Percentiles rank a stretch among this genome's conserved stretches.
These are phyloP conservation scores for Zeus faber DNA, from an alignment of 2,113 vertebrate species.

Conservation along the genomic window DNA sequence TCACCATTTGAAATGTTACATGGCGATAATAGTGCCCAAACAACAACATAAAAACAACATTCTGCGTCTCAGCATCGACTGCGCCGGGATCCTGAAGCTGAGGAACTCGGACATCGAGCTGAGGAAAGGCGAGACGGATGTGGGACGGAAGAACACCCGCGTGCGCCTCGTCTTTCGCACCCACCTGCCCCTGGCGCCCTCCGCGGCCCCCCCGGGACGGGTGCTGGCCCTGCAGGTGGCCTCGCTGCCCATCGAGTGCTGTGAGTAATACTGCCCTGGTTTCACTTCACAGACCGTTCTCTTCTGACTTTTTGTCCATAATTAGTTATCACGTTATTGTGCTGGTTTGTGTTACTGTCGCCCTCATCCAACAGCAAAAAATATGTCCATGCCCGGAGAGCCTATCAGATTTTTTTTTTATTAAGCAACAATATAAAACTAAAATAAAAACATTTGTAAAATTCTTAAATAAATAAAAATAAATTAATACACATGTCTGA, in stretches of 20 bases:
- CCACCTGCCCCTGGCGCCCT: conserved; percentile 79
- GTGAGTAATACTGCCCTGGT: conserved; percentile 78
- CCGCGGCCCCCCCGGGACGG: conserved; percentile 69
- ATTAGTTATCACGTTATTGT: no score
- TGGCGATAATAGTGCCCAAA: no score
- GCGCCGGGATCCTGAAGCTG: conserved; percentile 90
- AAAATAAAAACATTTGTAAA: no score
- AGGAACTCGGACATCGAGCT: conserved; percentile 93
- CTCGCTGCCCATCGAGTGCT: conserved; percentile 90
- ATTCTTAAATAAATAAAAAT: no score
- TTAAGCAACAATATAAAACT: no score
- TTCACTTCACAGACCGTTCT: neutral
- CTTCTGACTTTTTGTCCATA: no score
- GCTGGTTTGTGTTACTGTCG: neutral
- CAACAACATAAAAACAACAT: no score
- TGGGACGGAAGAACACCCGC: conserved; percentile 88
- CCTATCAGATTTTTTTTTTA: no score
- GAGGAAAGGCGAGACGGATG: conserved; percentile 90
- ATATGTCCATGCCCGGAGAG: neutral
- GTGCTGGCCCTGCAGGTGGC: conserved; percentile 85
- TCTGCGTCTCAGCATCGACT: conserved; percentile 82
- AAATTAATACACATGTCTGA: no score
- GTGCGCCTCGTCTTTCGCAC: conserved; percentile 88
- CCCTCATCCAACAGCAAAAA: neutral
- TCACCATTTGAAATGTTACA: no score